These are phyloP conservation scores for Hyaena hyaena DNA, from an alignment of 2,113 vertebrate genomes.

Conservation along the genomic window DNA sequence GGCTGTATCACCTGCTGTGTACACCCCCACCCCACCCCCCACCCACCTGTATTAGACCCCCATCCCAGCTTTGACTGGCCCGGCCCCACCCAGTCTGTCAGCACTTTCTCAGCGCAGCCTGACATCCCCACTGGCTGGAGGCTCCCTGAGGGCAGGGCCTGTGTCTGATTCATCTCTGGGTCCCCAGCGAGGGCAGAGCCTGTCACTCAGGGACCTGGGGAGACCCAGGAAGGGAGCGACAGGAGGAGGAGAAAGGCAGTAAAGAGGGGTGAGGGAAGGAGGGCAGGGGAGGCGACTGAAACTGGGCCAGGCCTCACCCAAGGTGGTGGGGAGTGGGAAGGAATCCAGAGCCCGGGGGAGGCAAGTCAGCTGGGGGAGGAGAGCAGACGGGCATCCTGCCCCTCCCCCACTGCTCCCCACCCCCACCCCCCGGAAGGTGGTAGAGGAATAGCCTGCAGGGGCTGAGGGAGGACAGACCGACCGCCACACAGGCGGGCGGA, in stretches of 20 bases:
- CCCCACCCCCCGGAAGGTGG: background rate
- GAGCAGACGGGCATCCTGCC: background rate
- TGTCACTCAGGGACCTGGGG: background rate
- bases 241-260: background rate
- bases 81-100: background rate
- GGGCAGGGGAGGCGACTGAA: background rate
- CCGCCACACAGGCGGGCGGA: background rate
- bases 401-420: background rate
- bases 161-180: background rate
- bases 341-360: background rate
- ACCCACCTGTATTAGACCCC: background rate
- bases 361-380: background rate
- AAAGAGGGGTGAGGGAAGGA: background rate
- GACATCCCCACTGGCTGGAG: background rate
- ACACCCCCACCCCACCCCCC: fast-evolving
- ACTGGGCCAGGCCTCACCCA: background rate
- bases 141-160: constrained; percentile 1
- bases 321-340: background rate
- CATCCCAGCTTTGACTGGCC: background rate
- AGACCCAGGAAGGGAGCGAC: background rate
- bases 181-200: background rate
- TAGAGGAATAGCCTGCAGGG: background rate
- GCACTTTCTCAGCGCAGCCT: background rate
- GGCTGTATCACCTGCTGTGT: background rate
- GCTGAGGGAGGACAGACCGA: background rate